These are phyloP conservation scores for Romanogobio albipinnatus DNA, from an alignment of 2,113 vertebrate genomes.

Conservation along the genomic window DNA sequence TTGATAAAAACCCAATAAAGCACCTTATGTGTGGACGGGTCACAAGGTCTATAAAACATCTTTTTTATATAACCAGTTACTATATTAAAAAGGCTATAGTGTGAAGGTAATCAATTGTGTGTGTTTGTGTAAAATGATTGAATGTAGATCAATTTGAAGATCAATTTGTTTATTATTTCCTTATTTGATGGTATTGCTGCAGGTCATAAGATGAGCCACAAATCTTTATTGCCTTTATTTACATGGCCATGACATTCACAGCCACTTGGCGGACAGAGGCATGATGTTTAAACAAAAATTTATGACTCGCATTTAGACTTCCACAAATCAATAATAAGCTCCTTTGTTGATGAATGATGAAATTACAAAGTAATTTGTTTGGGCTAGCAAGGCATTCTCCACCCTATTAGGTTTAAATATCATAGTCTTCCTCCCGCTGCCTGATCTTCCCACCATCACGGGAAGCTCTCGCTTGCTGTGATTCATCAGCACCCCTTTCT, in stretches of 20 bases:
- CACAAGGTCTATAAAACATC: neutral
- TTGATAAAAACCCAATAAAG: conserved; percentile 16
- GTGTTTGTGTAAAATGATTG: neutral
- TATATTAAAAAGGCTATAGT: neutral
- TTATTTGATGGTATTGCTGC: neutral
- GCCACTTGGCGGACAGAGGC: neutral
- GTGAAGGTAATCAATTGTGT: neutral
- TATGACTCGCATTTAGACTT: conserved; percentile 43
- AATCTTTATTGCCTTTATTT: conserved; percentile 6
- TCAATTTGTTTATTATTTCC: neutral
- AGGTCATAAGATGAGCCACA: conserved; percentile 13
- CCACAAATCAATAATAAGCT: conserved; percentile 51
- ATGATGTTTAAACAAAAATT: conserved; percentile 27
- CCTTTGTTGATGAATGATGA: conserved; percentile 50
- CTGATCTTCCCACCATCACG: neutral
- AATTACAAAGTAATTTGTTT: conserved; percentile 52
- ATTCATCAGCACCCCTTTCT: conserved; percentile 57
- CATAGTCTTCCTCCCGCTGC: conserved; percentile 20
- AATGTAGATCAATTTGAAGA: neutral
- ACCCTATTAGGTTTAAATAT: conserved; percentile 51
- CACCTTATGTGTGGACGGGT: neutral
- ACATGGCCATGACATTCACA: neutral
- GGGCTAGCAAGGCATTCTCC: conserved; percentile 36
- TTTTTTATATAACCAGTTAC: neutral
- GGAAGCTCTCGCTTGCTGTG: conserved; percentile 45